Evolutionary conservation across 1,140 invertebrate genomes (phyloP).

Genomic region (Lepidostoma basale): DNA sequence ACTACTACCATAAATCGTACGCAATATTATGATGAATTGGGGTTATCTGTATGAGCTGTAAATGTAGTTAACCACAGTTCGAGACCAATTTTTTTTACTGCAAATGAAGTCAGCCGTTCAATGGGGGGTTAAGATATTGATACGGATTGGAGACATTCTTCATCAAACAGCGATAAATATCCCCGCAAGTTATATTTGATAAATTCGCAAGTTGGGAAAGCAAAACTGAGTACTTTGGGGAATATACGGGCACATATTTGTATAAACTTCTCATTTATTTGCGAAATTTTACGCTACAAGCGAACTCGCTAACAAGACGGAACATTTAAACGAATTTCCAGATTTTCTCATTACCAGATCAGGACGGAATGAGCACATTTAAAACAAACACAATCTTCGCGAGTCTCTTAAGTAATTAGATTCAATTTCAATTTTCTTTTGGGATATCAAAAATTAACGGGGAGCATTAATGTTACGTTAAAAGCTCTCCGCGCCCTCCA

Average conservation of each 20-base stretch:
- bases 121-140: too few relatives aligned
- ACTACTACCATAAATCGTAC: too few relatives aligned
- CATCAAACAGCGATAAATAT: neutral
- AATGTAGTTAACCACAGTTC: too few relatives aligned
- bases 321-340: conserved; percentile 14
- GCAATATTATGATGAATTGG: too few relatives aligned
- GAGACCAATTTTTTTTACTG: too few relatives aligned
- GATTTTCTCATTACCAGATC: conserved; percentile 22
- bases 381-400: conserved; percentile 26
- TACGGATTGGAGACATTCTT: neutral
- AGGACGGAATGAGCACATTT: conserved; percentile 1
- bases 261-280: neutral
- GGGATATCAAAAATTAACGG: conserved; percentile 42
- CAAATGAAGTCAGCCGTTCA: too few relatives aligned
- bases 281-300: conserved; percentile 2
- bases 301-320: neutral
- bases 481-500: conserved; percentile 21
- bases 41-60: too few relatives aligned
- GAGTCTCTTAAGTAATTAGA: conserved; percentile 24
- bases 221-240: too few relatives aligned
- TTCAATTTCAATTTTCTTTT: conserved; percentile 29
- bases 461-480: conserved; percentile 37
- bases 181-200: neutral
- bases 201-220: too few relatives aligned
- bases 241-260: too few relatives aligned